These are phyloP conservation scores for Phyllostomus discolor DNA, from an alignment of 2,113 vertebrate species.

Conservation along the genomic window DNA sequence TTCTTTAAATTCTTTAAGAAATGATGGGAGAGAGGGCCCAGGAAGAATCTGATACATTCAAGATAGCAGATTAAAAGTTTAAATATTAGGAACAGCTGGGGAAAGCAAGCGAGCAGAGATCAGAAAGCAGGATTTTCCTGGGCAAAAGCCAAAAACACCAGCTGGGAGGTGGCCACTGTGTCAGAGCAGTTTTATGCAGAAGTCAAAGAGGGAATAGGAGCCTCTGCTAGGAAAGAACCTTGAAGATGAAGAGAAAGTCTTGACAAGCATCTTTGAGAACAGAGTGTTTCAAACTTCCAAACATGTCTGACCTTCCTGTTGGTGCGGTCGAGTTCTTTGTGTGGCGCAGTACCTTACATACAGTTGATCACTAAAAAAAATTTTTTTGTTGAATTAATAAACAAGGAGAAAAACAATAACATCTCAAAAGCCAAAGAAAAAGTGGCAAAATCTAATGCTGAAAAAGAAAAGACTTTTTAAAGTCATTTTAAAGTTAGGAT, in stretches of 20 bases:
- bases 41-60: slow-evolving; percentile 40
- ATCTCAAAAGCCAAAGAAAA: background rate
- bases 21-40: background rate
- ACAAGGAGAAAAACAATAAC: background rate
- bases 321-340: background rate
- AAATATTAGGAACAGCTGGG: slow-evolving; percentile 64
- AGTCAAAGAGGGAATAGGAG: slow-evolving; percentile 19
- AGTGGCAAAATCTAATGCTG: background rate
- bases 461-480: background rate
- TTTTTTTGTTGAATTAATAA: background rate
- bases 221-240: slow-evolving; percentile 24
- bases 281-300: background rate
- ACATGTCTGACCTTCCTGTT: background rate
- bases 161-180: slow-evolving; percentile 45
- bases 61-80: slow-evolving; percentile 52
- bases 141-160: slow-evolving; percentile 57
- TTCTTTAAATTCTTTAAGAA: slow-evolving; percentile 50
- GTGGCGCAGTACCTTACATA: background rate
- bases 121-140: slow-evolving; percentile 54
- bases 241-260: slow-evolving; percentile 4
- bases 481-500: background rate
- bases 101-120: background rate
- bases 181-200: slow-evolving; percentile 52
- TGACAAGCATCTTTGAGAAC: slow-evolving; percentile 20
- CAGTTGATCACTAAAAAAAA: background rate